Evolutionary conservation across 2,113 vertebrate species (phyloP), one percentile per base, ranked within the genome.

Genomic region (Hydrochoerus hydrochaeris): DNA sequence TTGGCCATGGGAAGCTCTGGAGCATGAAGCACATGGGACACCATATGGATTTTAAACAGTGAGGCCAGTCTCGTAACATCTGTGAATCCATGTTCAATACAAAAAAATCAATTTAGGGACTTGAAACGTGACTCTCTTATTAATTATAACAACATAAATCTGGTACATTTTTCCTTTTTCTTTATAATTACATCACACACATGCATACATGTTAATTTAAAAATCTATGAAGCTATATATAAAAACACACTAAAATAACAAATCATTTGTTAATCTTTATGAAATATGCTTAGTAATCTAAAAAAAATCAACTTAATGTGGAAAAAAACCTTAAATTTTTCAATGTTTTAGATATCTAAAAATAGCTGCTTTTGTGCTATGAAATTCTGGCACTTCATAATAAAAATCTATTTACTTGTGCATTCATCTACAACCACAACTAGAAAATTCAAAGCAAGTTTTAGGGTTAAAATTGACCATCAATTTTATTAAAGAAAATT

Each of bases 121-220:
- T 82, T 81, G 30, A 91, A 96, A 83, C 4, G 14, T 60, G 58
- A 54, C 54, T 67, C 11, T 10, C 52, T 30, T 46, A 32, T 44
- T 65, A 96, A 69, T 92, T 84, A 57, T 46, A 91, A 89, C 75
- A 44, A n/a, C 3, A 16, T 90, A 90, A 82, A 60, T 58, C 16
- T 81, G n/a, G 17, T 41, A 28, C 60, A 14, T 20, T 90, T 86
- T 90, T 71, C 28, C 32, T n/a, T 96, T 93, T 90, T 5, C 24
- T 96, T 93, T 93, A 62, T 85, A 49, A 93, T 91, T 94, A 41
- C 26, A 65, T 13, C 1, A 6, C 14, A 54, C 46, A 9, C 9
- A 80, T 44, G 26, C 20, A 73, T 38, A 38, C 3, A 44, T 20
- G 13, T 16, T 14, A 77, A 95, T 10, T 96, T 96, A 92, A 71